Evolutionary conservation across 2,113 vertebrate species (phyloP).

Genomic region (Platycercus adscitus): DNA sequence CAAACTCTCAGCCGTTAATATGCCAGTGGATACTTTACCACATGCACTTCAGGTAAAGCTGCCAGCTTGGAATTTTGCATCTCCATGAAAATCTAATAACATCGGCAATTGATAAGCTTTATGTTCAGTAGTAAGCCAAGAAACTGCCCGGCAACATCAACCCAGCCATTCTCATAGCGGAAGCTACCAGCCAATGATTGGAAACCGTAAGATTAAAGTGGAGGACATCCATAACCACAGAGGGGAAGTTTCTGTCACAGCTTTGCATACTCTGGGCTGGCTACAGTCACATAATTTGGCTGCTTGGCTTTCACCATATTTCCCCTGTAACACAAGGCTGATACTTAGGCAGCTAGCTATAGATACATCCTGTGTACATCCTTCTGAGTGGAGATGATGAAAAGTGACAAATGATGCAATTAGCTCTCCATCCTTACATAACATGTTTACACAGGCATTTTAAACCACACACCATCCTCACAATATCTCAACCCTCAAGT

Average conservation of each 20-base stretch:
- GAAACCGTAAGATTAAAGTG: neutral
- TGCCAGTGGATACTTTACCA: neutral
- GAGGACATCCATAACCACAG: neutral
- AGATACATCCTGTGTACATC: neutral
- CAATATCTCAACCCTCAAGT: conserved; percentile 16
- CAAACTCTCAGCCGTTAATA: neutral
- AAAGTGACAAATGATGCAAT: conserved; percentile 54
- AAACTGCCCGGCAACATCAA: neutral
- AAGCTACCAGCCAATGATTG: neutral
- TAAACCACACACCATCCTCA: conserved; percentile 35
- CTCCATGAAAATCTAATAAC: neutral
- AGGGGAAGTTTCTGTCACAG: neutral
- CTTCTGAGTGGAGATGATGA: conserved; percentile 25
- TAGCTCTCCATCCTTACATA: conserved; percentile 56
- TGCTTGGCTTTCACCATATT: neutral
- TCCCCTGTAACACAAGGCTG: neutral
- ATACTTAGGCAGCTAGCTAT: neutral
- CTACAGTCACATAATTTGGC: neutral
- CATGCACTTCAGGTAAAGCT: neutral
- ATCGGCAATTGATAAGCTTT: neutral
- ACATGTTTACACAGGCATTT: conserved; percentile 55
- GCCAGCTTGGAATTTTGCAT: neutral
- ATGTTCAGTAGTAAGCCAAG: neutral
- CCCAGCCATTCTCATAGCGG: neutral
- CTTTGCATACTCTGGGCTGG: neutral